Evolutionary conservation across 2,113 vertebrate genomes (phyloP).

Genomic region (Oreotragus oreotragus): DNA sequence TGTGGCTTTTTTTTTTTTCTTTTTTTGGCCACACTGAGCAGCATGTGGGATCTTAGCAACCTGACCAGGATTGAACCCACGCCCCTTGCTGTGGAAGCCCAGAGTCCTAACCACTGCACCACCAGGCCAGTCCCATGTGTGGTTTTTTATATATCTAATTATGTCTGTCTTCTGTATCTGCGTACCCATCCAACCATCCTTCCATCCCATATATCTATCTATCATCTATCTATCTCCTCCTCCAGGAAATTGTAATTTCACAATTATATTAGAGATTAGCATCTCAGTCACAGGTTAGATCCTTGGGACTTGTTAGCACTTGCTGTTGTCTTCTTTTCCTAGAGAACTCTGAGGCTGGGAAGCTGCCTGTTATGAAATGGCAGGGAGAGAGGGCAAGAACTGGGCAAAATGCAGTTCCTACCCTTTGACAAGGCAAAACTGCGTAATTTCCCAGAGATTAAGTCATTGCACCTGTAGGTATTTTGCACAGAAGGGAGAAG

Average conservation of each 20-base stretch:
- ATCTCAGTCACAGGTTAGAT: neutral
- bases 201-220: neutral
- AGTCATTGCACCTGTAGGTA: neutral
- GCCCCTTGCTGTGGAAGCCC: neutral
- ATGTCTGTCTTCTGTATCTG: neutral
- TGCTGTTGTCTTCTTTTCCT: too few relatives aligned
- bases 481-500: neutral
- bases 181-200: neutral
- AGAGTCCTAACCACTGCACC: neutral
- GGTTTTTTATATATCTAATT: neutral
- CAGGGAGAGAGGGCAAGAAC: neutral
- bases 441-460: rapidly evolving
- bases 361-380: neutral
- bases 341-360: neutral
- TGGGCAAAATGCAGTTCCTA: neutral
- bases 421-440: neutral
- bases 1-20: neutral
- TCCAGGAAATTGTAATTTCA: neutral
- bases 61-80: neutral
- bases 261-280: neutral
- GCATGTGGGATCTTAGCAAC: neutral
- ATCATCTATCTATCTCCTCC: neutral
- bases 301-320: neutral
- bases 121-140: neutral
- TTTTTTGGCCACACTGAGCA: neutral